phyloP scores from a whole-genome alignment of 2,888 invertebrate genomes.

The Caenorhabditis sinica region DNA sequence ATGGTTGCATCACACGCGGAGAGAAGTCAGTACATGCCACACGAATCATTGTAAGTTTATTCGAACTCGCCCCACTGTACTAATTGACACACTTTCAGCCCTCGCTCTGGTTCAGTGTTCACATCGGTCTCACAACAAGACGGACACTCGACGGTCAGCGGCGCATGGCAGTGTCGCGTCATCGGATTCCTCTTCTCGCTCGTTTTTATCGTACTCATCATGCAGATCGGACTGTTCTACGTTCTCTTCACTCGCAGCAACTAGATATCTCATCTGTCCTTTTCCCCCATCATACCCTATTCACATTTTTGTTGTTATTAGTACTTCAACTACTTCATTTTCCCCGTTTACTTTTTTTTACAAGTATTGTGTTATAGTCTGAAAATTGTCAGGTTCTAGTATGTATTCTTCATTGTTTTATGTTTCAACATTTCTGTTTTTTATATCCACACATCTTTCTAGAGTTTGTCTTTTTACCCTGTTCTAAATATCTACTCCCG shows the following conservation, averaged over 20 bases:
- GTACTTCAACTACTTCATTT: not conserved
- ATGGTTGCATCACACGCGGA: slow-evolving; percentile 35
- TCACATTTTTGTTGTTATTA: slow-evolving; percentile 40
- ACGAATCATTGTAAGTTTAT: not conserved
- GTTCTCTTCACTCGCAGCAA: slow-evolving; percentile 54
- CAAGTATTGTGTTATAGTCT: slow-evolving; percentile 21
- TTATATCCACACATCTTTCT: not conserved
- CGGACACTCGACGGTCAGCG: slow-evolving; percentile 52
- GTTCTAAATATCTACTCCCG: slow-evolving; percentile 1
- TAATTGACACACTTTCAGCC: slow-evolving; percentile 36
- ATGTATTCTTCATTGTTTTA: not conserved
- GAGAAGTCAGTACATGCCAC: slow-evolving; percentile 28
- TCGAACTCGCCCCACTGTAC: not conserved
- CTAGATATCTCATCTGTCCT: slow-evolving; percentile 14
- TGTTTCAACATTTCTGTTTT: not conserved
- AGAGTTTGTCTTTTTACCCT: slow-evolving; percentile 4
- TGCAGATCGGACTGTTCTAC: slow-evolving; percentile 62
- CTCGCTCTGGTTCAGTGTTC: slow-evolving; percentile 62
- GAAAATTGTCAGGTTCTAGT: not conserved
- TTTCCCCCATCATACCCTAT: slow-evolving; percentile 32
- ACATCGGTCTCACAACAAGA: slow-evolving; percentile 67
- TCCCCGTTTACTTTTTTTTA: not conserved
- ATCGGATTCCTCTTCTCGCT: slow-evolving; percentile 57
- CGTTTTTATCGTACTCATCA: slow-evolving; percentile 63
- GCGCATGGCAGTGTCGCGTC: slow-evolving; percentile 60